Base-by-base conservation (phyloP, 2,888 invertebrate genomes). In the Labia minor region DNA sequence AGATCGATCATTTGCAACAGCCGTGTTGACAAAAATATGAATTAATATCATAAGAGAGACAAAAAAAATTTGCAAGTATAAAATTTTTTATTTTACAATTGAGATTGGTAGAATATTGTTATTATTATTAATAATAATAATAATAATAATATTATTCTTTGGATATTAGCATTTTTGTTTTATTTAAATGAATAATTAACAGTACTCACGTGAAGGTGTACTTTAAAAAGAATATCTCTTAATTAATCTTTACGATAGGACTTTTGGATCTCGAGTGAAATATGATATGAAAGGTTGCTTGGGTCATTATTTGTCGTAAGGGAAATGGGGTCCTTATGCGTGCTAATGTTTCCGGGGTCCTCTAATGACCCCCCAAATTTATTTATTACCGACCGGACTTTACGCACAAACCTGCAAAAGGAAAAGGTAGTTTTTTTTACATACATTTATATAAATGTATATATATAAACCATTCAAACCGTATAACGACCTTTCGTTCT, bases 21-120 rank as follows among this genome's bases (percentile, higher is more conserved):
- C 14, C 2, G 49, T 49, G 49, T 49, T 49, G 49, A 49, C 49
- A 49, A 11, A 49, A 49, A 49, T 49, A 49, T 49, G 49, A 16
- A 49, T 49, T 49, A 49, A 49, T 49, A 49, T n/a, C 49, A 49
- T 10, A 49, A 49, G 49, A 14, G 16, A 49, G 16, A n/a, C n/a
- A n/a, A 49, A 49, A 49, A 49, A 49, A 49, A 49, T 49, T 49
- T 49, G 49, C 49, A 49, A 49, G 49, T 49, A 49, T n/a, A 49
- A 49, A 26, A 8, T 26, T 26, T 16, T 49, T 49, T 49, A 3
- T 49, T 49, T 49, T n/a, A n/a, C n/a, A n/a, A n/a, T n/a, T n/a
- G n/a, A n/a, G n/a, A n/a, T n/a, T n/a, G n/a, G n/a, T n/a, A n/a
- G n/a, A n/a, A n/a, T 49, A 49, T 16, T 49, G 3, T 49, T 49